A percentile compares a stretch with the other conserved stretches of the same genome.
phyloP scores from a whole-genome alignment of 2,113 vertebrate species.

The Sus scrofa region DNA sequence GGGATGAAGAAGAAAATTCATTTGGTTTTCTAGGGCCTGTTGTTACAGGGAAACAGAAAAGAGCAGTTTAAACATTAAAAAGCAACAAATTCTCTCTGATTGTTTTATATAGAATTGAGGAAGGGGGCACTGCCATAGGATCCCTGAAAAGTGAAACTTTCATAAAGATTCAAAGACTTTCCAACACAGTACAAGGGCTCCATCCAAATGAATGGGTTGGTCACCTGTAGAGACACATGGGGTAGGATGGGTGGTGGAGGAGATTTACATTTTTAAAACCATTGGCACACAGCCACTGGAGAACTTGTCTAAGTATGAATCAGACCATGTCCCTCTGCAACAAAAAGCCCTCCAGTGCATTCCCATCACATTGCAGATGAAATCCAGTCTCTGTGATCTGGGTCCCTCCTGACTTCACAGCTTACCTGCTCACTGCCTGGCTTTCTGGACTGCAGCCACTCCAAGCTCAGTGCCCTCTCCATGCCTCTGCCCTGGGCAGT shows the following conservation, averaged over 20 bases:
- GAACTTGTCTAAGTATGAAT: neutral
- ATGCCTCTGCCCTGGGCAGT: neutral
- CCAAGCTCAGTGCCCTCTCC: neutral
- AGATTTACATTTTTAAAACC: neutral
- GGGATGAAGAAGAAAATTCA: neutral
- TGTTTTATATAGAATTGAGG: neutral
- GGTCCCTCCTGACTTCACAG: neutral
- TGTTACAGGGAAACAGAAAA: neutral
- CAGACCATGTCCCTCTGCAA: neutral
- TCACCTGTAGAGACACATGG: neutral
- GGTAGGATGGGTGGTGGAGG: neutral
- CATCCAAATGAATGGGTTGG: neutral
- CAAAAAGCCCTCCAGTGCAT: neutral
- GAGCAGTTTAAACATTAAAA: neutral
- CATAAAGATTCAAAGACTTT: neutral
- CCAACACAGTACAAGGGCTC: neutral
- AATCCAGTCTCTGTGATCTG: fast-evolving
- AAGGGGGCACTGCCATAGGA: neutral
- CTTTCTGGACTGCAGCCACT: no score
- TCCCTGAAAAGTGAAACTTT: neutral
- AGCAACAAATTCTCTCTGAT: neutral
- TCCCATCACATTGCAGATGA: slow-evolving; percentile 12
- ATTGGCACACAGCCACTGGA: neutral
- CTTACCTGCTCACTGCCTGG: no score
- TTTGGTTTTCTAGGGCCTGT: neutral